Conservation (phyloP, 2,888 invertebrate genomes). For the Cephus runcator region DNA sequence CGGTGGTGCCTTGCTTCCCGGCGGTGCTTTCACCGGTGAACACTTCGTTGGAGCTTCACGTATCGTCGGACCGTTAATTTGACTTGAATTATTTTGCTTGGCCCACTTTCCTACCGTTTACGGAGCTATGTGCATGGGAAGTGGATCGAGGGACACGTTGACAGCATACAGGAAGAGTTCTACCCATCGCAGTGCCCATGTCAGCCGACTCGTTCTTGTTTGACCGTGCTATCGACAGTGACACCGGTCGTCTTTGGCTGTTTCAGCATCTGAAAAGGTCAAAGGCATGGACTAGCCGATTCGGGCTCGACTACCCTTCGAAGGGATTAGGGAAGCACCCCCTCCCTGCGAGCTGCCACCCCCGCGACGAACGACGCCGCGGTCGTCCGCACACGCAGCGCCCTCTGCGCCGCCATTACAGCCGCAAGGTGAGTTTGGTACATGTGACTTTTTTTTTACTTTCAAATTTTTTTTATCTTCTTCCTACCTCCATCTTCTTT, state of each 20-base stretch:
- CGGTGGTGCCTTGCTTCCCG: background rate
- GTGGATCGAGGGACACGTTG: conserved; percentile 30
- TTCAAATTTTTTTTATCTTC: background rate
- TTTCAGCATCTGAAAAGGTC: conserved; percentile 55
- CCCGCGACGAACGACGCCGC: conserved; percentile 35
- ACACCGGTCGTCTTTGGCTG: conserved; percentile 47
- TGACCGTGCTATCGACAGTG: conserved; percentile 29
- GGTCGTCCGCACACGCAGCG: conserved; percentile 43
- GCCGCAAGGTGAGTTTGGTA: conserved; percentile 61
- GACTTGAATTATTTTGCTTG: background rate
- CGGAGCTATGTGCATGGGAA: background rate
- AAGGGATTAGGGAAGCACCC: conserved; percentile 53
- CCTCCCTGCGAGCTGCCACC: conserved; percentile 36
- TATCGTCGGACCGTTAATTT: background rate
- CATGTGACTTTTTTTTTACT: background rate
- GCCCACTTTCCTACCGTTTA: background rate
- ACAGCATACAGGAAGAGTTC: conserved; percentile 20
- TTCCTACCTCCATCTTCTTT: background rate
- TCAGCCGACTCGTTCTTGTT: conserved; percentile 9
- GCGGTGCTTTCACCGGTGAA: background rate
- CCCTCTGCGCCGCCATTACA: conserved; percentile 54
- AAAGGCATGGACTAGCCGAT: conserved; percentile 58
- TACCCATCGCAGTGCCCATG: conserved; percentile 25
- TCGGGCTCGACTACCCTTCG: conserved; percentile 41
- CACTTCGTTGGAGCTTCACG: background rate